These are phyloP conservation scores for Gobius niger DNA, from an alignment of 2,113 vertebrate genomes.

Conservation along the genomic window DNA sequence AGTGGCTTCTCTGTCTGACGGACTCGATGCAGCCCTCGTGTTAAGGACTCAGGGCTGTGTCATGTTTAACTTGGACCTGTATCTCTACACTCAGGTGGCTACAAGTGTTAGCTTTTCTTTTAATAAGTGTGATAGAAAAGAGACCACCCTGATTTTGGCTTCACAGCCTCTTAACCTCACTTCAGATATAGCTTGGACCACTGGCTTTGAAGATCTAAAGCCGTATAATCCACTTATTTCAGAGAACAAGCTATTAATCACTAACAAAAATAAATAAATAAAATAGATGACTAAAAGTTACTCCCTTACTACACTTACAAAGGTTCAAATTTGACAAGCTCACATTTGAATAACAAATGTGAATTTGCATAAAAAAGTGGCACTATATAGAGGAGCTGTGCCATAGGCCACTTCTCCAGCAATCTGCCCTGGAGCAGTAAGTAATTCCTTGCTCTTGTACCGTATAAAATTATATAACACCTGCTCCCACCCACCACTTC, in stretches of 20 bases:
- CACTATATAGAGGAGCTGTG: too few relatives aligned
- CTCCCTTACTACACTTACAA: too few relatives aligned
- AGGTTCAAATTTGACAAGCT: too few relatives aligned
- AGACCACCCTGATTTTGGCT: slow-evolving; percentile 31
- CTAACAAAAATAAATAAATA: too few relatives aligned
- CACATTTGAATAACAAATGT: too few relatives aligned
- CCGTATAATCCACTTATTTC: neutral
- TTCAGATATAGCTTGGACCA: slow-evolving; percentile 5
- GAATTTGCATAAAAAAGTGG: too few relatives aligned
- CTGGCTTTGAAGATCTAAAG: neutral
- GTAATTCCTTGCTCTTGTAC: too few relatives aligned
- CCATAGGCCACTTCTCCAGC: too few relatives aligned
- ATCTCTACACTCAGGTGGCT: slow-evolving; percentile 20
- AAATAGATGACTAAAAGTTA: too few relatives aligned
- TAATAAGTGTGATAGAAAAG: slow-evolving; percentile 13
- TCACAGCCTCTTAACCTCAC: neutral
- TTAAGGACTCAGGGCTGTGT: slow-evolving; percentile 8
- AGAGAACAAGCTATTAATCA: too few relatives aligned
- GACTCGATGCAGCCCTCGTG: slow-evolving; percentile 15
- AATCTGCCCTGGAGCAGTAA: too few relatives aligned
- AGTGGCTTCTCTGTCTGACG: slow-evolving; percentile 27
- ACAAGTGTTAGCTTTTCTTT: slow-evolving; percentile 26
- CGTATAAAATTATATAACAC: neutral
- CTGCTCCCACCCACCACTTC: neutral
- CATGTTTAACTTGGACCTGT: slow-evolving; percentile 41